Evolutionary conservation across 2,113 vertebrate genomes (phyloP), one percentile per base, ranked within the genome.

Genomic region (Pipra filicauda): DNA sequence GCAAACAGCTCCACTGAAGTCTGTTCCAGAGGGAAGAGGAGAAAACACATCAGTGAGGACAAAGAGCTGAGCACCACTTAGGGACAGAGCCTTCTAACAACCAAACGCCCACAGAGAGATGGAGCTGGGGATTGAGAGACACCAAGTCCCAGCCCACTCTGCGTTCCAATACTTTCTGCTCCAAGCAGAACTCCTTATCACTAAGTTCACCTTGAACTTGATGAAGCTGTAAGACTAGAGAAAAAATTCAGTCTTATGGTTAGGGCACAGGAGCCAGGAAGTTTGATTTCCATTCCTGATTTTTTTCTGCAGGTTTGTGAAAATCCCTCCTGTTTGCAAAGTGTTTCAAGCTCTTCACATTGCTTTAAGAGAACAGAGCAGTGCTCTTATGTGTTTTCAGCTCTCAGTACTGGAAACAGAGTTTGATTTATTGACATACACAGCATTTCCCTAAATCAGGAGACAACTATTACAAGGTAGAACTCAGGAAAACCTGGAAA

Each of bases 121-220:
- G 84, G 67, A 92, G 61, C 49, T 81, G 70, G 10, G 73, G 73
- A 59, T 3, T 54, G 54, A 72, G 48, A 81, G 21, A 62, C 62
- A 82, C 10, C 2, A 76, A 86, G 39, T 77, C 69, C 9, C 35
- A 85, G 52, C 4, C 3, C 51, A 12, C 28, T 62, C 72, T 66
- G 39, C 55, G 74, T 66, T 80, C 55, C 15, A 41, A 8, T 70
- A 28, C 39, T 37, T 88, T 74, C 71, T 91, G 54, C 35, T 19
- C 30, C 46, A 62, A 77, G 83, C 26, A 76, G 35, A 85, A 78
- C 41, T 78, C 26, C 65, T 82, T 79, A 46, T 76, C 58, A 61
- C 61, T 70, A 48, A 84, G 17, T 77, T 96, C 79, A 73, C 89
- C 67, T 92, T 95, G 80, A 96, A 46, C 58, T 79, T 66, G 7